Conservation (phyloP, 2,888 invertebrate species). For the Hemicrepidius hirtus region DNA sequence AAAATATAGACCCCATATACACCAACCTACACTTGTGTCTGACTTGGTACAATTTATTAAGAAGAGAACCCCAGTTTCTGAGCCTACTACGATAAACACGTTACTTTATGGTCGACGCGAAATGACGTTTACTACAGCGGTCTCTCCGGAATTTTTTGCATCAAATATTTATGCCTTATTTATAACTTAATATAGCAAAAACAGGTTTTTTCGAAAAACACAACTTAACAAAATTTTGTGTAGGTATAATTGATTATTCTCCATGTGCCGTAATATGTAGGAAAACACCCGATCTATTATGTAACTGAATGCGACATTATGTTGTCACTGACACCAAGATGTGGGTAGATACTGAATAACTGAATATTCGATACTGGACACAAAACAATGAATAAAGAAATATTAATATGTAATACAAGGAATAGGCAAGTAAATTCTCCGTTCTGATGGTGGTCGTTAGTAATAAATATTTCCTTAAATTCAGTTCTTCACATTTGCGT, state of each 20-base stretch:
- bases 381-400: no score
- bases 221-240: slow-evolving; percentile 28
- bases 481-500: no score
- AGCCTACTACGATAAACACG: slow-evolving; percentile 59
- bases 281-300: background rate
- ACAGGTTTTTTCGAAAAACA: slow-evolving; percentile 42
- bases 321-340: background rate
- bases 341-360: slow-evolving; percentile 7
- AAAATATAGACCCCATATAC: slow-evolving; percentile 38
- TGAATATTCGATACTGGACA: no score
- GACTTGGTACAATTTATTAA: slow-evolving; percentile 53
- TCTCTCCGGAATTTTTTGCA: slow-evolving; percentile 53
- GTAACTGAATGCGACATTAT: slow-evolving; percentile 6
- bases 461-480: no score
- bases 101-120: slow-evolving; percentile 59
- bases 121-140: slow-evolving; percentile 59
- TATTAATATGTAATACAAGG: no score
- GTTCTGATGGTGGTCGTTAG: no score
- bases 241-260: slow-evolving; percentile 22
- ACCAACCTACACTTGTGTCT: slow-evolving; percentile 51
- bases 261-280: background rate
- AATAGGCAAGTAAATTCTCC: no score
- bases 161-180: slow-evolving; percentile 55
- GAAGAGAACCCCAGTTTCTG: slow-evolving; percentile 49
- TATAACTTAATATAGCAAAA: slow-evolving; percentile 53